Percentiles rank a stretch among this genome's conserved stretches.
These are phyloP conservation scores for Cataglyphis livida DNA, from an alignment of 2,888 invertebrate species.

Conservation along the genomic window DNA sequence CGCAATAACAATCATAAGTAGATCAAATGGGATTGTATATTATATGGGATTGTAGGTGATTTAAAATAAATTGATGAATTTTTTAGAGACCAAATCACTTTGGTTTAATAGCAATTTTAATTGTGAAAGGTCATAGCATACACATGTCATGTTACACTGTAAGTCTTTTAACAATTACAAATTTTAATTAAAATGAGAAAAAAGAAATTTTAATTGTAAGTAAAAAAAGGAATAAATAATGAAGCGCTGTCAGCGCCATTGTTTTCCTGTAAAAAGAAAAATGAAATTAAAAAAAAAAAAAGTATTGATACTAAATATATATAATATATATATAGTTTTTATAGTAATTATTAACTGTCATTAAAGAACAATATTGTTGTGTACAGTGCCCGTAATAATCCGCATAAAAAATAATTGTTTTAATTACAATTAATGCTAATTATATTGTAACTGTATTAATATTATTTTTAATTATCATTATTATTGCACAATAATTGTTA, in stretches of 20 bases:
- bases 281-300: conserved; percentile 45
- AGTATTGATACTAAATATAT: conserved; percentile 41
- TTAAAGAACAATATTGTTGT: conserved; percentile 67
- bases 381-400: conserved; percentile 74
- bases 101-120: not conserved
- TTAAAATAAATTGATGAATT: not conserved
- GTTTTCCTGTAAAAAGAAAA: conserved; percentile 50
- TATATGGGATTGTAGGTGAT: not conserved
- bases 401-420: conserved; percentile 64
- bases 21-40: not conserved
- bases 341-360: conserved; percentile 71
- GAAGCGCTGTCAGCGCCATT: conserved; percentile 35
- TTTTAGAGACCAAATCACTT: not conserved
- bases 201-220: conserved; percentile 58
- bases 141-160: conserved; percentile 55
- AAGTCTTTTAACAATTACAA: conserved; percentile 59
- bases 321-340: conserved; percentile 64
- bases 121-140: conserved; percentile 20
- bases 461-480: conserved; percentile 67
- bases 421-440: conserved; percentile 23
- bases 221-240: conserved; percentile 45
- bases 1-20: conserved; percentile 3
- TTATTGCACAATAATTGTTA: conserved; percentile 10
- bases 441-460: conserved; percentile 46
- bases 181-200: conserved; percentile 61